These are phyloP conservation scores for Elachura formosa DNA, from an alignment of 2,113 vertebrate species.

Conservation along the genomic window DNA sequence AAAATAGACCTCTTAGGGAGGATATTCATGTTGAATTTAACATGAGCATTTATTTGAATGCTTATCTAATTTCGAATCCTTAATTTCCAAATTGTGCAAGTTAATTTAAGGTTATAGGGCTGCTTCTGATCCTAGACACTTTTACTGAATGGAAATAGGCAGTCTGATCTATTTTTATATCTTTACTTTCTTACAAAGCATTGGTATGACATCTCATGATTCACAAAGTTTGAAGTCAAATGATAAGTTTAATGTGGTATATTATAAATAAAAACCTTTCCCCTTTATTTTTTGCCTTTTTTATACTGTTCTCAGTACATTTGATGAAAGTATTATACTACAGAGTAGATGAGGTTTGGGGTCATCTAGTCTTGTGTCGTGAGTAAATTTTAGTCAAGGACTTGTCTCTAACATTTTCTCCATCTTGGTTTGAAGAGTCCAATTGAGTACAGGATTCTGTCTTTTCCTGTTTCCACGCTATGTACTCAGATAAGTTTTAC, in stretches of 20 bases:
- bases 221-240: background rate
- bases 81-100: background rate
- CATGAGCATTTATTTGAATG: background rate
- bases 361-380: background rate
- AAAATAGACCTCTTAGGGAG: background rate
- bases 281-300: rapidly evolving
- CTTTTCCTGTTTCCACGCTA: background rate
- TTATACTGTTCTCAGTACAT: background rate
- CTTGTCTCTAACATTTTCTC: background rate
- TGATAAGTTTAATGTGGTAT: background rate
- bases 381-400: background rate
- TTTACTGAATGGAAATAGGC: background rate
- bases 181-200: background rate
- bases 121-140: background rate
- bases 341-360: background rate
- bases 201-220: background rate
- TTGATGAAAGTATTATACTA: background rate
- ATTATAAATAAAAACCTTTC: background rate
- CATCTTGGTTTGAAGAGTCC: background rate
- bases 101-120: background rate
- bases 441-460: background rate
- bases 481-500: background rate
- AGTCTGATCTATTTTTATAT: background rate
- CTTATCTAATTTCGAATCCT: background rate
- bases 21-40: background rate